Percentiles rank a stretch among this genome's conserved stretches.
These are phyloP conservation scores for Sepiola atlantica DNA, from an alignment of 2,888 invertebrate species.

Conservation along the genomic window DNA sequence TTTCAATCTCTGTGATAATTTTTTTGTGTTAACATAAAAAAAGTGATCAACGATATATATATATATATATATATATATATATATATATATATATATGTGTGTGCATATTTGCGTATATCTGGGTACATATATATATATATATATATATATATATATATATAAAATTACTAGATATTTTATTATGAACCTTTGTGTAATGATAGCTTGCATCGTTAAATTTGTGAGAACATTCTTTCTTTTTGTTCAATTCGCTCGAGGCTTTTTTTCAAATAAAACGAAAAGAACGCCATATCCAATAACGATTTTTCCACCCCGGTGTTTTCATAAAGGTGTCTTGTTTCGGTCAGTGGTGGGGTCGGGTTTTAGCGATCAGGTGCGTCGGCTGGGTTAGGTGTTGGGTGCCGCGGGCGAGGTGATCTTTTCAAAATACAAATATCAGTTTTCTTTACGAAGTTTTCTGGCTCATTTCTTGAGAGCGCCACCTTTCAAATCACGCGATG, in stretches of 20 bases:
- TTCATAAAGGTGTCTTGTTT: background rate
- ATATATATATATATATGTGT: too few relatives aligned
- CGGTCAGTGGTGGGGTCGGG: background rate
- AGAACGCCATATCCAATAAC: background rate
- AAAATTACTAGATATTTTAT: background rate
- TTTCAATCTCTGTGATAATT: too few relatives aligned
- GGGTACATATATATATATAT: too few relatives aligned
- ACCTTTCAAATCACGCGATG: background rate
- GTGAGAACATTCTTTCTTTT: background rate
- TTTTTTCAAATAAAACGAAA: background rate
- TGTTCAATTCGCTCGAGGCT: background rate
- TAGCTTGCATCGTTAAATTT: background rate
- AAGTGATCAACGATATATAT: too few relatives aligned
- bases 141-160: too few relatives aligned
- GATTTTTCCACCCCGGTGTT: background rate
- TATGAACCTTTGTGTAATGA: background rate
- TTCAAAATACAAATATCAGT: constrained; percentile 1
- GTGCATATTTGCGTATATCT: too few relatives aligned
- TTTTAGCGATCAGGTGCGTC: background rate
- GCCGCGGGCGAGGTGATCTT: background rate
- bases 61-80: too few relatives aligned
- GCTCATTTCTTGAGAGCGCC: background rate
- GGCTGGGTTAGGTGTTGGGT: background rate
- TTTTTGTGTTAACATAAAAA: too few relatives aligned
- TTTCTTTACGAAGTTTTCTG: background rate